Evolutionary conservation across 2,113 vertebrate species (phyloP).

Genomic region (Hippopotamus amphibius): DNA sequence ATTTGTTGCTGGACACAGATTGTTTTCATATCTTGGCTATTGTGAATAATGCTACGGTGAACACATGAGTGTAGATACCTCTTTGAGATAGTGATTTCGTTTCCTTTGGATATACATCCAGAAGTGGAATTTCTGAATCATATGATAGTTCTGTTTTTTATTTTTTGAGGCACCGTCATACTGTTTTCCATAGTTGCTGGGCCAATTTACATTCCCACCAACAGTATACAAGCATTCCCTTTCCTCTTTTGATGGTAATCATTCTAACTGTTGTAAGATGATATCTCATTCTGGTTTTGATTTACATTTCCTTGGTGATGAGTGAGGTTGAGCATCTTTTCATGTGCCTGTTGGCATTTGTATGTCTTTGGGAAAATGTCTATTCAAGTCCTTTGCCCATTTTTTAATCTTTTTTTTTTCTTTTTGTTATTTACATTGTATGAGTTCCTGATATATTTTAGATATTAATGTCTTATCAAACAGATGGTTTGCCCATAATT

Average conservation of each 20-base stretch:
- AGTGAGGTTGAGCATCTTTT: not conserved
- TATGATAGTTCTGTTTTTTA: not conserved
- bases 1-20: not conserved
- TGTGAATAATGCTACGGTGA: not conserved
- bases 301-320: not conserved
- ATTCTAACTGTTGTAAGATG: not conserved
- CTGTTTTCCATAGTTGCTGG: not conserved
- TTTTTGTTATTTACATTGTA: not conserved
- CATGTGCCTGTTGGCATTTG: not conserved
- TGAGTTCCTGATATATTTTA: not conserved
- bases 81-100: not conserved
- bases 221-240: not conserved
- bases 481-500: not conserved
- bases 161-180: not conserved
- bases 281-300: not conserved
- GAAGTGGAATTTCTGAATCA: not conserved
- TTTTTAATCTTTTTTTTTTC: not conserved
- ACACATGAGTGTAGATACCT: not conserved
- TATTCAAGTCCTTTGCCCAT: not conserved
- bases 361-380: not conserved
- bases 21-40: constrained; percentile 12
- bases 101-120: not conserved
- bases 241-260: not conserved
- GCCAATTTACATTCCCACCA: not conserved
- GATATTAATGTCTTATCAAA: not conserved